Evolutionary conservation across 2,888 invertebrate genomes (phyloP).

Genomic region (Poecilobothrus nobilitatus): DNA sequence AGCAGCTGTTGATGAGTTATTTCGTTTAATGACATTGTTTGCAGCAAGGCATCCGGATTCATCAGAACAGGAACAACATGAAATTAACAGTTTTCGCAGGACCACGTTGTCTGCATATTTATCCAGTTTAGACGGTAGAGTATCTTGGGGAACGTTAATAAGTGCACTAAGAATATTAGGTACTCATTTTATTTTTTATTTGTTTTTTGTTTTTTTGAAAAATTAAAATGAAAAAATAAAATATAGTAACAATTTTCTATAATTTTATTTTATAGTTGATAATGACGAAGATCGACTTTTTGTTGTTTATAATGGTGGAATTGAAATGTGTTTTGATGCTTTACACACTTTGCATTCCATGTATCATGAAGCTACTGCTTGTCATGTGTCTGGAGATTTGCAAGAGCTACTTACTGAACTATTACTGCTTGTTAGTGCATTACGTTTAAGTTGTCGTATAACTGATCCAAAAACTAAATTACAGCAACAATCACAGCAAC

Average conservation of each 20-base stretch:
- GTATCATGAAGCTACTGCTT: slow-evolving; percentile 88
- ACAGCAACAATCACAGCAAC: slow-evolving; percentile 32
- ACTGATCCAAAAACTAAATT: slow-evolving; percentile 39
- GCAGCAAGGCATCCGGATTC: slow-evolving; percentile 74
- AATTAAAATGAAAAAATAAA: background rate
- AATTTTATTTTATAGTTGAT: slow-evolving; percentile 51
- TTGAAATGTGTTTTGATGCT: slow-evolving; percentile 62
- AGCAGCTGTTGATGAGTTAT: slow-evolving; percentile 83
- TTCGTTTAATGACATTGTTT: slow-evolving; percentile 82
- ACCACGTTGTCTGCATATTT: slow-evolving; percentile 82
- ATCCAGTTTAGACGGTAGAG: slow-evolving; percentile 79
- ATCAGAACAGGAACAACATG: slow-evolving; percentile 65
- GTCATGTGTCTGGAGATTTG: slow-evolving; percentile 74
- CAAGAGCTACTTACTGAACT: slow-evolving; percentile 74
- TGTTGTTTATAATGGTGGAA: slow-evolving; percentile 83
- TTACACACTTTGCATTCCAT: slow-evolving; percentile 85
- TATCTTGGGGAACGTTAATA: slow-evolving; percentile 90
- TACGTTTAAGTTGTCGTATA: slow-evolving; percentile 51
- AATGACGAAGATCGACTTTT: slow-evolving; percentile 81
- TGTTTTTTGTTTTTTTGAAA: background rate
- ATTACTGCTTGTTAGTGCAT: slow-evolving; percentile 61
- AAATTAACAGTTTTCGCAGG: slow-evolving; percentile 76
- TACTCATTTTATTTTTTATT: slow-evolving; percentile 20
- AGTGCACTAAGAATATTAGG: slow-evolving; percentile 75
- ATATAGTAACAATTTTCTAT: background rate